Evolutionary conservation across 2,113 vertebrate genomes (phyloP), one percentile per base, ranked within the genome.

Genomic region (Menidia beryllina): DNA sequence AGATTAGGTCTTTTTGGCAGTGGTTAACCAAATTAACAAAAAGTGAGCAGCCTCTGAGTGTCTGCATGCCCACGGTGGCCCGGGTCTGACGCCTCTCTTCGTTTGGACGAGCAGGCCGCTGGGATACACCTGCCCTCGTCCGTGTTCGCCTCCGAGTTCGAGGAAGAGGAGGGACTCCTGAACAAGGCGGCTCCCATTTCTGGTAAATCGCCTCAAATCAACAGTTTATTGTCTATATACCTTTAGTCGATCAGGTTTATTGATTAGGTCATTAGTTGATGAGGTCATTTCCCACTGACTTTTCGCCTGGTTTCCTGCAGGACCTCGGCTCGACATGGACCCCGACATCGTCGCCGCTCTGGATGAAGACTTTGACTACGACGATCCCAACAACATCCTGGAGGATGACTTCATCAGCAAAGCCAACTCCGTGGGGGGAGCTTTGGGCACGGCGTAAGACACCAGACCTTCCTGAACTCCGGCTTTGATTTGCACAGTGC

Each of bases 101-200:
- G 69, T 7, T 77, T 38, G 66, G 25, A 61, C 39, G 39, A 73
- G n/a, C 85, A 98, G 97, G 91, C 69, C 7, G 70, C 91, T 2
- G 89, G 92, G 43, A 95, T 99, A 91, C 95, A 95, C 3, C 92
- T 99, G 74, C 98, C 97, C 10, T 99, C 98, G 0, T 99, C 98
- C 0, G 97, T 99, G 56, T 99, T 99, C 75, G 98, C 98, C 30
- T 96, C 98, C 0, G 96, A 97, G 78, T 99, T 98, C 91, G 98
- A 99, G 82, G 98, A 99, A 83, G 94, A 96, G 59, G 94, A 98
- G 19, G 98, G 98, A 59, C 90, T 99, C 20, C 93, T 99, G 88
- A 99, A 99, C 90, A 99, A 99, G 95, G 98, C 98, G 19, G 98
- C 97, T 81, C 97, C 98, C 0, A 75, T 98, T 86, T 96, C 96